Percentiles rank a stretch among this genome's conserved stretches.
Evolutionary conservation across 2,797 vertebrate species (phyloP).

Genomic region (Tadarida brasiliensis): DNA sequence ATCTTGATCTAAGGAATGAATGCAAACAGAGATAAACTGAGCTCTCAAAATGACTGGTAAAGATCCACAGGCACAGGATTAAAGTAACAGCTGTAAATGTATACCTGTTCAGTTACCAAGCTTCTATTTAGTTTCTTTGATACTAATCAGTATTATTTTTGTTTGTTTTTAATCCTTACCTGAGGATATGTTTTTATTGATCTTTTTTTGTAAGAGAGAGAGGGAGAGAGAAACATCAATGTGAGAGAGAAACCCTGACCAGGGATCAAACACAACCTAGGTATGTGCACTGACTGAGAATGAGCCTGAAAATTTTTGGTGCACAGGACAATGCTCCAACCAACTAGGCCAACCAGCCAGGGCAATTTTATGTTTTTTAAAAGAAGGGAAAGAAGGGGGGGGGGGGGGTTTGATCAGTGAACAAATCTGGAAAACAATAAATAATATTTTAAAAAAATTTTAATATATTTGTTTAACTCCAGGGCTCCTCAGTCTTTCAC

Average conservation of each 20-base stretch:
- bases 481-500: background rate
- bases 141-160: background rate
- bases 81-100: background rate
- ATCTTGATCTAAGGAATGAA: background rate
- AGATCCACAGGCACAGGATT: background rate
- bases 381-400: background rate
- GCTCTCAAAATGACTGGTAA: conserved; percentile 21
- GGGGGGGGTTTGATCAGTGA: background rate
- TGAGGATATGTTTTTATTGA: background rate
- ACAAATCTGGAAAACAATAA: conserved; percentile 33
- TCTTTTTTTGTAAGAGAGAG: background rate
- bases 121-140: background rate
- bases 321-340: background rate
- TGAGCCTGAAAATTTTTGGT: background rate
- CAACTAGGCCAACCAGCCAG: background rate
- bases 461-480: background rate
- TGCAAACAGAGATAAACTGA: background rate
- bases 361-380: background rate
- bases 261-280: no score
- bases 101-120: background rate
- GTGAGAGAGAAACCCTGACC: background rate
- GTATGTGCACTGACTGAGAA: background rate
- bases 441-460: background rate
- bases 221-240: background rate
- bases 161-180: background rate